Conservation (phyloP, 2,888 invertebrate genomes). For the Tholera decimalis region DNA sequence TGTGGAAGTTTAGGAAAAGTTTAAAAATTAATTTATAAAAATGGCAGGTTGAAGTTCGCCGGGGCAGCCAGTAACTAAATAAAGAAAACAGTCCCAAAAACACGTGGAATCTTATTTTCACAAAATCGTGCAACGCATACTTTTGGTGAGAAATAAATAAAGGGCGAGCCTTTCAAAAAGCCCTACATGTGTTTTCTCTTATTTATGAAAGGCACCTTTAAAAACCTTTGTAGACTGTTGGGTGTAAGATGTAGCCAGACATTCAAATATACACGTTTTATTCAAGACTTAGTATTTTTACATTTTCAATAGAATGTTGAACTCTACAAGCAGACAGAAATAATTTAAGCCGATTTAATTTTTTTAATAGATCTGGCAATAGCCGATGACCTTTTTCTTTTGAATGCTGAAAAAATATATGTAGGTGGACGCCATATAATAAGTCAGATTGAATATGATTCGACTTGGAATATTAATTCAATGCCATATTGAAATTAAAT, state of each 20-base stretch:
- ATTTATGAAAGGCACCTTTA: slow-evolving; percentile 30
- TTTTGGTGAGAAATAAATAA: neutral
- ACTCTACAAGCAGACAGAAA: slow-evolving; percentile 19
- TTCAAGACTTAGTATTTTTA: slow-evolving; percentile 6
- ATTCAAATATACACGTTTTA: slow-evolving; percentile 21
- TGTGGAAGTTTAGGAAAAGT: too few species aligned
- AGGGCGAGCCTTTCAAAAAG: neutral
- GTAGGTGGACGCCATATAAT: slow-evolving; percentile 53
- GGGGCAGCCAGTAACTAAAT: neutral
- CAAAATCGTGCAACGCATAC: too few species aligned
- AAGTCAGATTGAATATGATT: slow-evolving; percentile 54
- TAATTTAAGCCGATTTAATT: slow-evolving; percentile 34
- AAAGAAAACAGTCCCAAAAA: neutral
- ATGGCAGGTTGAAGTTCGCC: too few species aligned
- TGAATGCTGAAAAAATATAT: slow-evolving; percentile 44
- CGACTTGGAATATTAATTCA: slow-evolving; percentile 56
- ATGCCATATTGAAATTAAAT: slow-evolving; percentile 63
- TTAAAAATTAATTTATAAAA: too few species aligned
- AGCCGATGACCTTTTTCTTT: slow-evolving; percentile 35
- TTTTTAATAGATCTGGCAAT: neutral
- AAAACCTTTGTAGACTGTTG: slow-evolving; percentile 10
- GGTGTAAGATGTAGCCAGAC: slow-evolving; percentile 22
- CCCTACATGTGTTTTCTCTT: neutral
- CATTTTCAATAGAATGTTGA: slow-evolving; percentile 2
- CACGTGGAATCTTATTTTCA: neutral